Percentiles rank a stretch among this genome's conserved stretches.
These are phyloP conservation scores for Argopecten irradians DNA, from an alignment of 1,140 invertebrate genomes.

Conservation along the genomic window DNA sequence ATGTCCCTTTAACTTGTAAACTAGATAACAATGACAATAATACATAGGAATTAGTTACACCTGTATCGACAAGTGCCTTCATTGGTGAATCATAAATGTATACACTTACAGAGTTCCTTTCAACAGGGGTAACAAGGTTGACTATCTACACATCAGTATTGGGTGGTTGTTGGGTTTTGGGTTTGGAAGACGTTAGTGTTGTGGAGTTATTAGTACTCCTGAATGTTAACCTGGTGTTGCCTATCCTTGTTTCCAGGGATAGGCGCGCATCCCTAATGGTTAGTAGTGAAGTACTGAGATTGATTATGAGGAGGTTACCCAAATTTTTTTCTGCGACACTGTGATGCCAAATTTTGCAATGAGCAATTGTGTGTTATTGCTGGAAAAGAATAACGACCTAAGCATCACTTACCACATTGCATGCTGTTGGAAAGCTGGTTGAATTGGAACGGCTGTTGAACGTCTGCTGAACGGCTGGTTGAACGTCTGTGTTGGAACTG, in stretches of 20 bases:
- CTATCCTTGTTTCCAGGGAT: not conserved
- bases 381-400: constrained; percentile 10
- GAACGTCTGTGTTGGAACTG: too few species aligned
- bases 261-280: not conserved
- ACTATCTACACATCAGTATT: not conserved
- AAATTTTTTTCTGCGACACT: not conserved
- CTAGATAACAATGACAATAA: too few species aligned
- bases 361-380: not conserved
- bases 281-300: not conserved
- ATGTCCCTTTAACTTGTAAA: too few species aligned
- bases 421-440: not conserved
- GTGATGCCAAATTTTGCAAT: not conserved
- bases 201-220: not conserved
- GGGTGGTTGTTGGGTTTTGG: not conserved
- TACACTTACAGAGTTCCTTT: not conserved
- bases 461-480: too few species aligned
- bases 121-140: not conserved
- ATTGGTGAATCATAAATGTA: not conserved
- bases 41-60: too few species aligned
- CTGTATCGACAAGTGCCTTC: too few species aligned
- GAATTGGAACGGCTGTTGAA: not conserved
- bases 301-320: not conserved
- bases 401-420: not conserved
- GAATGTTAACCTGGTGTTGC: not conserved
- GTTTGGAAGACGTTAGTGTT: not conserved